Evolutionary conservation across 2,888 invertebrate genomes (phyloP).

Genomic region (Plutella xylostella): DNA sequence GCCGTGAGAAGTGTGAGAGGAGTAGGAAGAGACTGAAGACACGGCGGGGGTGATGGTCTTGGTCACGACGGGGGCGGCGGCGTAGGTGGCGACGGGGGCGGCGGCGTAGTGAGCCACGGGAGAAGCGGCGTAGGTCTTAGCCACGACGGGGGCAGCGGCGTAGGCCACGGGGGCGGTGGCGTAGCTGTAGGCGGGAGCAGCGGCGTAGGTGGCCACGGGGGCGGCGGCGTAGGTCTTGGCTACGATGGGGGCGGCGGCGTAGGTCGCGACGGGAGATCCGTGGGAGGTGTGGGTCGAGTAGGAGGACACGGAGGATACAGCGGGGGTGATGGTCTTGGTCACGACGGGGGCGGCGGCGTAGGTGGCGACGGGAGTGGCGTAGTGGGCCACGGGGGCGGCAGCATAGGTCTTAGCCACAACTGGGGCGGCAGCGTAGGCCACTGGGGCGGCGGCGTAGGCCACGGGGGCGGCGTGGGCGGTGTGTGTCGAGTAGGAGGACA

Average conservation of each 20-base stretch:
- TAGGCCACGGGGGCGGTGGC: conserved; percentile 12
- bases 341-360: conserved; percentile 23
- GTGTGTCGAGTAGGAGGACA: conserved; percentile 33
- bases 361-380: conserved; percentile 31
- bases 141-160: conserved; percentile 25
- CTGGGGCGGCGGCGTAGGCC: conserved; percentile 29
- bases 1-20: conserved; percentile 34
- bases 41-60: conserved; percentile 17
- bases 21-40: conserved; percentile 14
- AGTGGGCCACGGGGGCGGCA: conserved; percentile 33
- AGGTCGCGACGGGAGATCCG: conserved; percentile 36
- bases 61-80: conserved; percentile 29
- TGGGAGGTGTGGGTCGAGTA: conserved; percentile 37
- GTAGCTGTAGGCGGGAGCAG: conserved; percentile 15
- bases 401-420: conserved; percentile 15
- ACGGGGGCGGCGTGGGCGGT: conserved; percentile 26
- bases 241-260: conserved; percentile 52
- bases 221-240: conserved; percentile 22
- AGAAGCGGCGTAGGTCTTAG: conserved; percentile 20
- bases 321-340: conserved; percentile 20
- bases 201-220: conserved; percentile 9
- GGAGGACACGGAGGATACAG: conserved; percentile 28
- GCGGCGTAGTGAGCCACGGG: conserved; percentile 22
- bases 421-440: conserved; percentile 31
- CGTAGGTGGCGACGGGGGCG: conserved; percentile 24